phyloP scores from a whole-genome alignment of 2,797 vertebrate species.

The Adrianichthys oophorus region DNA sequence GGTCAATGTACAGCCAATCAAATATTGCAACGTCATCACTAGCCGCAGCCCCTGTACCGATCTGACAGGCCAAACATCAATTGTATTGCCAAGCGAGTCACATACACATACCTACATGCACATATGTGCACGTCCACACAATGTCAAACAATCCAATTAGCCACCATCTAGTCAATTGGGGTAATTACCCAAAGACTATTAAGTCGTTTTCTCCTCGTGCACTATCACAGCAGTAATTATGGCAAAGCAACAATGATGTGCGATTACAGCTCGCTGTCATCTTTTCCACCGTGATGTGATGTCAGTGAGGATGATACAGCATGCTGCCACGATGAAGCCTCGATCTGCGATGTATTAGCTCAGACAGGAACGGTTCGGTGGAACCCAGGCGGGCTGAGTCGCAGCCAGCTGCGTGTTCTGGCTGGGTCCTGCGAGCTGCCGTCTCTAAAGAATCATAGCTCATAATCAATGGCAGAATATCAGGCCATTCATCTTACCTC shows the following conservation, averaged over 20 bases:
- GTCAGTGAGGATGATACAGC: conserved; percentile 32
- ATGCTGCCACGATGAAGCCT: conserved; percentile 11
- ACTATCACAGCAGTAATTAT: conserved; percentile 68
- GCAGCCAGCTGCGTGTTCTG: conserved; percentile 13
- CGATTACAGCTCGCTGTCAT: conserved; percentile 46
- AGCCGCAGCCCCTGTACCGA: no score
- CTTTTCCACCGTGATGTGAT: conserved; percentile 22
- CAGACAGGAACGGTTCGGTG: conserved; percentile 7
- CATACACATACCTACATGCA: conserved; percentile 10
- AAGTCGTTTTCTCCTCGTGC: conserved; percentile 57
- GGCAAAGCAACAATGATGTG: conserved; percentile 60
- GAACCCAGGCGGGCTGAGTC: conserved; percentile 9
- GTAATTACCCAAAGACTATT: conserved; percentile 69
- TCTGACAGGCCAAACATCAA: no score
- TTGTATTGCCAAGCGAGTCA: conserved; percentile 10
- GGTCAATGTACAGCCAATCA: no score
- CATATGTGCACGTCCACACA: conserved; percentile 30
- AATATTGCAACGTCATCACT: no score
- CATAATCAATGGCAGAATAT: conserved; percentile 67
- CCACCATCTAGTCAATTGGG: conserved; percentile 60
- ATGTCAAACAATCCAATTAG: conserved; percentile 69
- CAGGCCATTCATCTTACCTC: conserved; percentile 65
- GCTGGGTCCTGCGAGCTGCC: conserved; percentile 7
- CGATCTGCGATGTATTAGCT: conserved; percentile 20
- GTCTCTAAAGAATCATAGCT: conserved; percentile 60